Base-by-base conservation (phyloP, 2,888 invertebrate genomes). In the Cheilosia soror region DNA sequence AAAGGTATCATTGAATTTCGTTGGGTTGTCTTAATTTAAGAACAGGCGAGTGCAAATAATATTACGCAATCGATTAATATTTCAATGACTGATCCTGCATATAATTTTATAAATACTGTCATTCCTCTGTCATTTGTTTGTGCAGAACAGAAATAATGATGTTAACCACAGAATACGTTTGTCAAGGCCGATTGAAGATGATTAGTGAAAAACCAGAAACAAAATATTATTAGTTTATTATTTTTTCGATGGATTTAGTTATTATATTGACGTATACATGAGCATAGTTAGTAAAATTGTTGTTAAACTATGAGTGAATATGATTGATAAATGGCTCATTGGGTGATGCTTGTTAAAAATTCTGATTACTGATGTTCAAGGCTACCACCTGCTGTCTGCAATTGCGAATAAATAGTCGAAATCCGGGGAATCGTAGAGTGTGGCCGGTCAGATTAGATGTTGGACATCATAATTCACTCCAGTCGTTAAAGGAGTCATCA, bases 171-270 rank as follows among this genome's bases (percentile, higher is more conserved):
- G 4, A 9, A 75, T 20, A 75, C 49, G 63, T 65, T 71, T 44
- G 37, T 47, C 65, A 76, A 81, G 76, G 81, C 71, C 65, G 63
- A 71, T n/a, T 55, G 49, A 55, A 33, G 42, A 69, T 76, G 63
- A 76, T 75, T 68, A 58, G 44, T 62, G 20, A 33, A 49, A 58
- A 49, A 51, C 29, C 9, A 60, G 25, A 44, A 53, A 53, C 7
- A 25, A 42, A 66, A n/a, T 60, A 49, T 11, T 13, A 51, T 60
- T 37, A 44, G n/a, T 47, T n/a, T n/a, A n/a, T n/a, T 44, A 5
- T 68, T 20, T 68, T 15, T 37, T 29, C 66, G 31, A 60, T 69
- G 55, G 6, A 29, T 66, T 66, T 53, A 53, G 37, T 66, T 40
- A 66, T 53, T 9, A 40, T 55, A 29, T 9, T 25, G 42, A 11